Percentiles rank a stretch among this genome's conserved stretches.
These are phyloP conservation scores for Syrrhaptes paradoxus DNA, from an alignment of 2,113 vertebrate species.

Conservation along the genomic window DNA sequence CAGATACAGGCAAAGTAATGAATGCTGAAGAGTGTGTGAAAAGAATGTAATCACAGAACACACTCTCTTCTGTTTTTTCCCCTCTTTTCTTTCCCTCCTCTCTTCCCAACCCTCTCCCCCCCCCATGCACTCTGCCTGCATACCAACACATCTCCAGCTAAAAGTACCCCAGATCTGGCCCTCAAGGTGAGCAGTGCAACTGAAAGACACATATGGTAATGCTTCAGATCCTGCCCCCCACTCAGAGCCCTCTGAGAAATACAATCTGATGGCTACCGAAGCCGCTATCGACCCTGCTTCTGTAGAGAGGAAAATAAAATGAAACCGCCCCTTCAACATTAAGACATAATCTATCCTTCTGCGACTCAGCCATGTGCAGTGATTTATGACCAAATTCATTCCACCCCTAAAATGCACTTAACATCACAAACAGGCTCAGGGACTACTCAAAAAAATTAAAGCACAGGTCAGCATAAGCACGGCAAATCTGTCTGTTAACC, in stretches of 20 bases:
- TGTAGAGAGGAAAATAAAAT: neutral
- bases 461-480: neutral
- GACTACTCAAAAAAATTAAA: conserved; percentile 12
- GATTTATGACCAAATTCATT: neutral
- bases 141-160: neutral
- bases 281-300: neutral
- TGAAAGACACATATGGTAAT: neutral
- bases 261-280: neutral
- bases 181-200: neutral
- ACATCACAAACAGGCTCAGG: neutral
- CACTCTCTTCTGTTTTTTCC: neutral
- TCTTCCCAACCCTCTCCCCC: no score
- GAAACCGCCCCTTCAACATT: neutral
- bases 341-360: conserved; percentile 17
- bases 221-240: neutral
- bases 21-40: neutral
- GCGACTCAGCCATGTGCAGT: neutral
- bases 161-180: neutral
- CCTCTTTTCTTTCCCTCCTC: accelerated
- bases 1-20: neutral
- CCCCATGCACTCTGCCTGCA: neutral
- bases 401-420: neutral
- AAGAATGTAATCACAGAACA: neutral
- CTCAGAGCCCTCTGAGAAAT: neutral
- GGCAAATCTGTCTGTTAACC: neutral